Evolutionary conservation across 2,113 vertebrate genomes (phyloP).

Genomic region (Pyxicephalus adspersus): DNA sequence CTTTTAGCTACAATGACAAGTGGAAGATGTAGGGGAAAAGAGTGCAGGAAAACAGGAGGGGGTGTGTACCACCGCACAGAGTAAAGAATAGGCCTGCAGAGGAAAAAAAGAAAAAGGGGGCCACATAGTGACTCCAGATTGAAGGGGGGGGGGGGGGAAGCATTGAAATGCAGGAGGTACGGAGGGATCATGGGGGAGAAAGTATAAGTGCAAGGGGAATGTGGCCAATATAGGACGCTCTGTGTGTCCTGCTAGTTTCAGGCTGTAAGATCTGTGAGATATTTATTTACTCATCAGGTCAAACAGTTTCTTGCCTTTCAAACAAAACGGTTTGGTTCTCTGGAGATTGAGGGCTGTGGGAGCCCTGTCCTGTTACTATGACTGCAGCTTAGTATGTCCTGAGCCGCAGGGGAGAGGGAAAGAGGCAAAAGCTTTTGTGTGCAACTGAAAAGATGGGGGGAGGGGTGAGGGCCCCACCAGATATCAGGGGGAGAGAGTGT

Average conservation of each 20-base stretch:
- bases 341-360: constrained; percentile 47
- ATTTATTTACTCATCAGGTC: constrained; percentile 47
- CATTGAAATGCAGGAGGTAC: constrained; percentile 52
- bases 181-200: background rate
- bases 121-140: constrained; percentile 65
- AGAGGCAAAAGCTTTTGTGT: constrained; percentile 46
- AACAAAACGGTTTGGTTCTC: constrained; percentile 55
- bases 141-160: constrained; percentile 66
- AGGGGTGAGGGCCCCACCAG: constrained; percentile 58
- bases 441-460: constrained; percentile 67
- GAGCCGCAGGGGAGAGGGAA: constrained; percentile 57
- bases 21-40: constrained; percentile 6
- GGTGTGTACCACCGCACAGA: background rate
- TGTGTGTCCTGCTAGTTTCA: constrained; percentile 22
- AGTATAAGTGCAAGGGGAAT: background rate
- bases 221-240: background rate
- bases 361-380: constrained; percentile 56
- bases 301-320: constrained; percentile 55
- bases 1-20: background rate
- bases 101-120: constrained; percentile 65
- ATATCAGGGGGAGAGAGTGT: constrained; percentile 54
- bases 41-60: background rate
- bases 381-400: constrained; percentile 56
- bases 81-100: constrained; percentile 26
- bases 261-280: constrained; percentile 41